Conservation (phyloP, 1,140 invertebrate species). For the Lerema accius region DNA sequence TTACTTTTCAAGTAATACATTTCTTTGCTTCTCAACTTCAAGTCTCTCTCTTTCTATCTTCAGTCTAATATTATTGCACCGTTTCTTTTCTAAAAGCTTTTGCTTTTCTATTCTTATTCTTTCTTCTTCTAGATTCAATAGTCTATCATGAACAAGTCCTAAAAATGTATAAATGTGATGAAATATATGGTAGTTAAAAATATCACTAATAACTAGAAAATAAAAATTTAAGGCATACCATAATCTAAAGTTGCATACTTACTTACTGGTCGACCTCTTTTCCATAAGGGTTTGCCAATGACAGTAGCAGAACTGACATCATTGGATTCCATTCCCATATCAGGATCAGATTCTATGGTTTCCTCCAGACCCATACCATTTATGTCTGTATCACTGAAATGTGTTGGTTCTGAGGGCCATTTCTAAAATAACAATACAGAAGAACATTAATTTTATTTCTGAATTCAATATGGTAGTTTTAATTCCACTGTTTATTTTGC, state of each 20-base stretch:
- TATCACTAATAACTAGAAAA: too few species aligned
- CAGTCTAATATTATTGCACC: slow-evolving; percentile 58
- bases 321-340: slow-evolving; percentile 47
- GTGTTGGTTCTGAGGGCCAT: slow-evolving; percentile 45
- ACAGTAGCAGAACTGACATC: slow-evolving; percentile 48
- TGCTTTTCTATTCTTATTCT: slow-evolving; percentile 60
- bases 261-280: slow-evolving; percentile 52
- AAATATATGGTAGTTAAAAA: too few species aligned
- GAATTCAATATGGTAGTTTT: not conserved
- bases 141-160: slow-evolving; percentile 56
- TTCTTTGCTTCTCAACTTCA: slow-evolving; percentile 57
- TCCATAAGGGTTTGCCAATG: slow-evolving; percentile 49
- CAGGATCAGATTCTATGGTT: slow-evolving; percentile 37
- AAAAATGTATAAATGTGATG: slow-evolving; percentile 19
- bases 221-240: too few species aligned
- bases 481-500: too few species aligned
- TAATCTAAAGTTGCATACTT: slow-evolving; percentile 42
- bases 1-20: slow-evolving; percentile 56
- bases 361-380: slow-evolving; percentile 41
- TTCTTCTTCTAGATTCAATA: slow-evolving; percentile 56
- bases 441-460: too few species aligned
- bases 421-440: too few species aligned
- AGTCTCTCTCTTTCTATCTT: slow-evolving; percentile 59
- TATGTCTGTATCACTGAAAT: slow-evolving; percentile 43
- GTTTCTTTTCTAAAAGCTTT: slow-evolving; percentile 56